Base-by-base conservation (phyloP, 2,797 vertebrate genomes). In the Pantherophis alleghaniensis region DNA sequence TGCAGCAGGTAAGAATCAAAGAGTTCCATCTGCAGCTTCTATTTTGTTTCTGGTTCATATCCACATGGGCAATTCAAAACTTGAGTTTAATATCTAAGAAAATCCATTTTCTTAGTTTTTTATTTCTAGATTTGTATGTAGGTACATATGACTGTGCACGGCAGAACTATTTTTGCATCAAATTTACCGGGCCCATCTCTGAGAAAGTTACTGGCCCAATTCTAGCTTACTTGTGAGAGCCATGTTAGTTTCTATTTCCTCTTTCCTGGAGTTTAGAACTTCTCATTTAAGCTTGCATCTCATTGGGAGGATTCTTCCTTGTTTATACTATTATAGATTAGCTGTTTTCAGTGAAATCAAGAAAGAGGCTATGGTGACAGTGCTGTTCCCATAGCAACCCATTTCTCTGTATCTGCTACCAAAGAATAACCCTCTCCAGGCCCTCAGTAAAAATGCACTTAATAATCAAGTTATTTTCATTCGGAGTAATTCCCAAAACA, bases 1-100 rank as follows among this genome's bases (percentile, higher is more conserved):
- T 99, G 96, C 99, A 99, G 96, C 99, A 99, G 99, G 99, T 99
- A 94, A 97, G 93, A 89, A 4, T 6, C 18, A 11, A 2, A 47
- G 3, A 59, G 0, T 5, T 18, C 13, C 2, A 7, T 10, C 2
- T 20, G 18, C 14, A 28, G 16, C 13, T 32, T 51, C 11, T 7
- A 12, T 69, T 63, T n/a, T 2, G 18, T 66, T 55, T 59, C 51
- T 89, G 26, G 55, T 10, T 53, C 10, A 10, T n/a, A 18, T 5
- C 11, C 2, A 24, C 5, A 32, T 2, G 28, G 47, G 37, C 11
- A 20, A 18, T 14, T 86, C 12, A 32, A n/a, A 51, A 61, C 7
- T 10, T 92, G 28, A 51, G 14, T n/a, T 74, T n/a, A 74, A 37
- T 63, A 47, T 57, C 26, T 11, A 22, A 55, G n/a, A 22, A 14